Base-by-base conservation (phyloP, 2,888 invertebrate genomes). In the Coremacera marginata region DNA sequence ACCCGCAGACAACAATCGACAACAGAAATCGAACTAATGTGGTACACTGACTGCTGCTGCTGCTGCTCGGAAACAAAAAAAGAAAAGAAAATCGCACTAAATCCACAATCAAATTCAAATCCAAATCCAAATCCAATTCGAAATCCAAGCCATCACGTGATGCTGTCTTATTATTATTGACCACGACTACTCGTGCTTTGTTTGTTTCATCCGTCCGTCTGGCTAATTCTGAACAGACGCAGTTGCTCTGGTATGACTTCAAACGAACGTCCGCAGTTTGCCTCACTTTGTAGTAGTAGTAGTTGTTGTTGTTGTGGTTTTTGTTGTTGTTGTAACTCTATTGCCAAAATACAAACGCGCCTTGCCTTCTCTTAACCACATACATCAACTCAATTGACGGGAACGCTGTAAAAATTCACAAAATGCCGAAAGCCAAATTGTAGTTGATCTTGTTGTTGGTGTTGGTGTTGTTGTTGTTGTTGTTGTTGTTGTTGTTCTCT, bases 111-210 rank as follows among this genome's bases (percentile, higher is more conserved):
- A 22, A 62, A n/a, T n/a, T n/a, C n/a, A n/a, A n/a, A 31, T 63
- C 63, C 63, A 52, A 52, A 65, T 65, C 52, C 31, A 22, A 65
- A 27, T 65, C 65, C 51, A 55, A 71, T 57, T 71, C 44, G 44
- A 68, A 22, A 37, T 44, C 11, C 67, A 72, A 62, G 74, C 63
- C 52, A 63, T 65, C 72, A 71, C 65, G 74, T 65, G 74, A 34
- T 73, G 62, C 73, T 73, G 73, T 73, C 73, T 73, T 73, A 73
- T 73, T 73, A 73, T 73, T 73, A 73, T 73, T 73, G 73, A 73
- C 74, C 74, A 65, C 63, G 27, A 72, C 57, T 25, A 49, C 67
- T 67, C 67, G 67, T 49, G 49, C 67, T 67, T 60, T 72, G 74
- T 74, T 74, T 34, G 65, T n/a, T 25, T 25, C 51, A 7, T 44